These are phyloP conservation scores for Prorops nasuta DNA, from an alignment of 1,140 invertebrate genomes.

Conservation along the genomic window DNA sequence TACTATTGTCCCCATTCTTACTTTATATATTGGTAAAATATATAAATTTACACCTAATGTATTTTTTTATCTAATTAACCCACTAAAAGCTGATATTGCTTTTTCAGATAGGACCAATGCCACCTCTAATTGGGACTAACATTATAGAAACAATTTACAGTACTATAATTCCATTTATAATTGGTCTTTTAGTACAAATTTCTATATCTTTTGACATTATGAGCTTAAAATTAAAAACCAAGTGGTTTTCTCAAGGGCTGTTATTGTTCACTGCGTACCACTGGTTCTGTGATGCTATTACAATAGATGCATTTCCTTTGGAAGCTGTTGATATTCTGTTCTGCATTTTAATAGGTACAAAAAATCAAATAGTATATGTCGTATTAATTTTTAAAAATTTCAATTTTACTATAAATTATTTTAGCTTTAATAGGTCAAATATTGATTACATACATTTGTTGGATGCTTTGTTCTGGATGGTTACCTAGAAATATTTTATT, in stretches of 20 bases:
- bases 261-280: conserved; percentile 48
- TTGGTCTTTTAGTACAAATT: conserved; percentile 37
- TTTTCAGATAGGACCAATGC: conserved; percentile 40
- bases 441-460: conserved; percentile 44
- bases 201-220: conserved; percentile 20
- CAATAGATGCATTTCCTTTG: conserved; percentile 43
- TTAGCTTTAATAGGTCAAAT: conserved; percentile 47
- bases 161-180: conserved; percentile 43
- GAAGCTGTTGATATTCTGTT: conserved; percentile 47
- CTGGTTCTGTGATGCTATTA: conserved; percentile 50
- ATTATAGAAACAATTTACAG: conserved; percentile 46
- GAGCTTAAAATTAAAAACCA: conserved; percentile 23
- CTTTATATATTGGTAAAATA: conserved; percentile 47
- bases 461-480: conserved; percentile 47
- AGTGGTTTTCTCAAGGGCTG: conserved; percentile 41
- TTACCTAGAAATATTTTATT: conserved; percentile 38
- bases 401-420: conserved; percentile 13
- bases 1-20: conserved; percentile 48
- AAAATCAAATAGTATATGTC: not conserved
- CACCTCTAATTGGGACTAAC: conserved; percentile 44
- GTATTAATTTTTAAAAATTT: not conserved
- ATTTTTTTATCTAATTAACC: too few species aligned
- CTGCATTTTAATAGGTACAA: conserved; percentile 46
- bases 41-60: not conserved
- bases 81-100: not conserved